Conservation (phyloP, 2,888 invertebrate genomes). For the Nomada fucata region DNA sequence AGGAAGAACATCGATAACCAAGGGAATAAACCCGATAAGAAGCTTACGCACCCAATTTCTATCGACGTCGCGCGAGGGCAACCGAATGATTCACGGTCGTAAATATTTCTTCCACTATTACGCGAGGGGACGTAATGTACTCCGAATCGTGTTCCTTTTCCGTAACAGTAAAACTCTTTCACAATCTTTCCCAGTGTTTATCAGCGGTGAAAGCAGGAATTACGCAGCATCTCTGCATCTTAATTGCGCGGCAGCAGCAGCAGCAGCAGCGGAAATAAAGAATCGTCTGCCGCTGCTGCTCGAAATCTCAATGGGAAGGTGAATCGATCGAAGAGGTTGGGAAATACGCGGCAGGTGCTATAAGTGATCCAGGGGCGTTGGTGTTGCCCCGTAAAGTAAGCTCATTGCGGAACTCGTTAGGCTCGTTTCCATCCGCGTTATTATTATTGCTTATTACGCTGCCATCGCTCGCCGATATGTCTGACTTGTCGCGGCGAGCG, state of each 20-base stretch:
- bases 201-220: constrained; percentile 58
- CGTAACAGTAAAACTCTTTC: constrained; percentile 51
- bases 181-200: constrained; percentile 45
- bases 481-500: background rate
- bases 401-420: background rate
- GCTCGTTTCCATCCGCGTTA: background rate
- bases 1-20: background rate
- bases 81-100: background rate
- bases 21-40: constrained; percentile 28
- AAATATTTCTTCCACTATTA: constrained; percentile 17
- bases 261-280: constrained; percentile 32
- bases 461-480: background rate
- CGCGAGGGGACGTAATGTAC: background rate
- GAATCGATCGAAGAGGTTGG: background rate
- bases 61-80: background rate
- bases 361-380: constrained; percentile 11
- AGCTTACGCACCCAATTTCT: background rate
- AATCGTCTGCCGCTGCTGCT: background rate
- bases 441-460: constrained; percentile 18
- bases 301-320: background rate
- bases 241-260: constrained; percentile 41
- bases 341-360: background rate
- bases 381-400: background rate
- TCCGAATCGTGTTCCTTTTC: background rate
- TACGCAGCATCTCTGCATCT: constrained; percentile 1